Base-by-base conservation (phyloP, 2,113 vertebrate species). In the Abramis brama region DNA sequence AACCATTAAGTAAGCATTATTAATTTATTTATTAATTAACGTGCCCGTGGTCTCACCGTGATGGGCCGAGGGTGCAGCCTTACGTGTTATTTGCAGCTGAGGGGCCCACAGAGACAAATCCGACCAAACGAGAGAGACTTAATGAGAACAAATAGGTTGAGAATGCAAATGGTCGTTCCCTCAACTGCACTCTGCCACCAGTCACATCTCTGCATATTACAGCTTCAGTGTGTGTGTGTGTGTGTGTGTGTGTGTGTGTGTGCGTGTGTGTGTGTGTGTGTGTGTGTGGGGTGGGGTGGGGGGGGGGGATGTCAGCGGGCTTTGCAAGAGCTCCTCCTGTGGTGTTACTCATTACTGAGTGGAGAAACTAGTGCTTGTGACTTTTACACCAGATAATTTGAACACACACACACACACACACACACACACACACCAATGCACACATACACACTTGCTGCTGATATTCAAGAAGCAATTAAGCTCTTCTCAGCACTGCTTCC, bases 71-170 rank as follows among this genome's bases (percentile, higher is more conserved):
- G 79, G 33, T 23, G 30, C 47, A 66, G 76, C 74, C 88, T 82
- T 76, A 68, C 85, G 6, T 66, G 80, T 85, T 81, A 75, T 52
- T 78, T 33, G 62, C 79, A 84, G 79, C 36, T 60, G 36, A 83
- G 71, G 74, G 73, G 30, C 82, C 82, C 62, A 52, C 27, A 30
- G 45, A 76, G 71, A 64, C 52, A 25, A 84, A 27, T 84, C 71
- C 47, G 57, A 82, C 57, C 30, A 17, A 50, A 73, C 33, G 71
- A 75, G 82, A 59, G 75, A 25, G 43, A 47, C 50, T 73, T 91
- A 91, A 89, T 89, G 87, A 89, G 87, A 87, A 88, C 84, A 88
- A 91, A 91, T 91, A 82, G 87, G 76, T 86, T 82, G 21, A 57
- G 87, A 87, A 89, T 89, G 71, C 90, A 87, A 89, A 89, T 87